Percentiles rank a stretch among this genome's conserved stretches.
Evolutionary conservation across 2,888 invertebrate species (phyloP).

Genomic region (Ctena decussata): DNA sequence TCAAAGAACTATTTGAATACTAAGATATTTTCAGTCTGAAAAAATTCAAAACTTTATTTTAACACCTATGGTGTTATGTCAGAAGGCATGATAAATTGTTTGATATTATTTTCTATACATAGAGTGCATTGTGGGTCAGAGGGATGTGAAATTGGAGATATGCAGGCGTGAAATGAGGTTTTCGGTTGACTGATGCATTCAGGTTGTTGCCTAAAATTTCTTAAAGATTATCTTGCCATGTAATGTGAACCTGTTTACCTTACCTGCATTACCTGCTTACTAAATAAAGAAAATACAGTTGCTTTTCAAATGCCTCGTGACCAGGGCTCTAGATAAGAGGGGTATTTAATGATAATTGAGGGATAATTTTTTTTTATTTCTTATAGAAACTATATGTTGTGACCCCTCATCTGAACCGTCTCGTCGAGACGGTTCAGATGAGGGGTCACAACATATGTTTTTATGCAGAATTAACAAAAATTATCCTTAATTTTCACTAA

Average conservation of each 20-base stretch:
- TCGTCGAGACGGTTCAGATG: too few species aligned
- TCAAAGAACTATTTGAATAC: not conserved
- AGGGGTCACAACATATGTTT: too few species aligned
- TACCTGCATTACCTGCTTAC: too few species aligned
- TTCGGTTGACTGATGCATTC: not conserved
- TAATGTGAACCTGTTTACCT: not conserved
- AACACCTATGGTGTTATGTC: not conserved
- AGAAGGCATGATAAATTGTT: not conserved
- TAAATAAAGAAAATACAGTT: too few species aligned
- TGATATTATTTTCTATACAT: not conserved
- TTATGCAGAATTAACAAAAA: too few species aligned
- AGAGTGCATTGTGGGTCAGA: not conserved
- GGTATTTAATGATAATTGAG: too few species aligned
- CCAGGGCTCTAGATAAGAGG: too few species aligned
- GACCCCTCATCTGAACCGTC: too few species aligned
- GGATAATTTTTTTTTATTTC: too few species aligned
- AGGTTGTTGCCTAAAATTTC: not conserved
- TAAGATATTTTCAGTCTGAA: not conserved
- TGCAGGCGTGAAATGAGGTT: not conserved
- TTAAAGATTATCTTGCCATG: not conserved
- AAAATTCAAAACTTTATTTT: not conserved
- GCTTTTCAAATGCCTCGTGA: too few species aligned
- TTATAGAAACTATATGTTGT: too few species aligned
- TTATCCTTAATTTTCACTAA: too few species aligned
- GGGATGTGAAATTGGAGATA: constrained; percentile 1